Base-by-base conservation (phyloP, 2,797 vertebrate species). In the Cyprinella venusta region DNA sequence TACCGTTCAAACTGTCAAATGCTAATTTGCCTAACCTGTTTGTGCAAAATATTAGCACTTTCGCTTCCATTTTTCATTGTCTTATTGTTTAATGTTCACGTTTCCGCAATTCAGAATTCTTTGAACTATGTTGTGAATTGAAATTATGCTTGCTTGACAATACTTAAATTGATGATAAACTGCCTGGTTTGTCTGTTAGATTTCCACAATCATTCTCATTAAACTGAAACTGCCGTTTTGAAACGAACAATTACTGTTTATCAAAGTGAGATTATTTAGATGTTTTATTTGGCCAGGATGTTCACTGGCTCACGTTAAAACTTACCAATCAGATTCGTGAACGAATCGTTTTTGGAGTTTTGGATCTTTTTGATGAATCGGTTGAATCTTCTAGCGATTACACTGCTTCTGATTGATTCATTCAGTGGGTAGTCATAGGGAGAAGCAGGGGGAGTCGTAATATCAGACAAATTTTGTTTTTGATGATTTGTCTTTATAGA, bases 1-100 rank as follows among this genome's bases (percentile, higher is more conserved):
- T 42, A 59, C 5, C 8, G 9, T 45, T 59, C n/a, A 21, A 59
- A 45, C 52, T 80, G 79, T 80, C 38, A 69, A n/a, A 67, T 15
- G 15, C 8, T 40, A 5, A 9, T 56, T 10, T 68, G 26, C 10
- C 6, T 6, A 24, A 6, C 12, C 26, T 36, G 6, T 36, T 24
- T 68, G 5, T 79, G 77, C 64, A 24, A 6, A 52, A 48, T 1
- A 1, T 54, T 7, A 6, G 8, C 13, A 15, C 38, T 16, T 26
- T 42, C 15, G 74, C 5, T 10, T 68, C 16, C 52, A 5, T 15
- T 48, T 15, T 5, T 48, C 15, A 48, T 16, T 48, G 45, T 6
- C 15, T 48, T 48, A 6, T 48, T 16, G 45, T 6, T 48, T 16
- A 6, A 48, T 48, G 15, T 48, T 48, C 15, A 16, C 45, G 50